A percentile compares a stretch with the other conserved stretches of the same genome.
These are phyloP conservation scores for Trididemnum miniatum DNA, from an alignment of 23 tunicate species.

Conservation along the genomic window DNA sequence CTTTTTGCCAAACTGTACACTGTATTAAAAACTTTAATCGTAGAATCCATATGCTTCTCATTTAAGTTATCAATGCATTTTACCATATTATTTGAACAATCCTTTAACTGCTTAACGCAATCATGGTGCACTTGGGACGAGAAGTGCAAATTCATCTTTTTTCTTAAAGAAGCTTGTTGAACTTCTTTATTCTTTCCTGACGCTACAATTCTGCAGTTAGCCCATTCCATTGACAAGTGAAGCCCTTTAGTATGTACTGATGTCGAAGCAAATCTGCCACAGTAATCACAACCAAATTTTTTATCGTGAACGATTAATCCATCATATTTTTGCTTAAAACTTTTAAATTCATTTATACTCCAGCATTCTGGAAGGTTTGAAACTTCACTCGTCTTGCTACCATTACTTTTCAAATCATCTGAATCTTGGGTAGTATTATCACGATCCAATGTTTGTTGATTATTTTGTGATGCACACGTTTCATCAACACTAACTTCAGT, in stretches of 20 bases:
- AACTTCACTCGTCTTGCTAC: constrained; percentile 29
- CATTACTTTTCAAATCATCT: constrained; percentile 24
- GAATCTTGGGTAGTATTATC: constrained; percentile 31
- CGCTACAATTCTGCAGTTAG: constrained; percentile 39
- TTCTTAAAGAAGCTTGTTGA: constrained; percentile 36
- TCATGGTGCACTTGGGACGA: constrained; percentile 26
- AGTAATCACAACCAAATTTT: constrained; percentile 56
- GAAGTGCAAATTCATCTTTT: constrained; percentile 44
- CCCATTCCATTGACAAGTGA: constrained; percentile 55
- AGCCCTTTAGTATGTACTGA: constrained; percentile 28
- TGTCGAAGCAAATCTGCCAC: constrained; percentile 42
- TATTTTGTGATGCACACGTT: constrained; percentile 33
- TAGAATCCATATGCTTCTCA: constrained; percentile 38
- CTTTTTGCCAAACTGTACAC: constrained; percentile 61
- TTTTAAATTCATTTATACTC: constrained; percentile 40
- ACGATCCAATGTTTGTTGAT: constrained; percentile 27
- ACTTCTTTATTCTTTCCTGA: constrained; percentile 37
- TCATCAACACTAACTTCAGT: constrained; percentile 35
- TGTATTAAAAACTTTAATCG: constrained; percentile 56
- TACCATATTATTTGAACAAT: constrained; percentile 25
- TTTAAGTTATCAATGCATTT: constrained; percentile 27
- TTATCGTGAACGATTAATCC: constrained; percentile 35
- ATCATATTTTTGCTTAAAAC: constrained; percentile 53
- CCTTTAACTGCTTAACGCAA: constrained; percentile 32
- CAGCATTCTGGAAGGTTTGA: constrained; percentile 54